Conservation (phyloP, 2,113 vertebrate genomes). For the Clarias gariepinus region DNA sequence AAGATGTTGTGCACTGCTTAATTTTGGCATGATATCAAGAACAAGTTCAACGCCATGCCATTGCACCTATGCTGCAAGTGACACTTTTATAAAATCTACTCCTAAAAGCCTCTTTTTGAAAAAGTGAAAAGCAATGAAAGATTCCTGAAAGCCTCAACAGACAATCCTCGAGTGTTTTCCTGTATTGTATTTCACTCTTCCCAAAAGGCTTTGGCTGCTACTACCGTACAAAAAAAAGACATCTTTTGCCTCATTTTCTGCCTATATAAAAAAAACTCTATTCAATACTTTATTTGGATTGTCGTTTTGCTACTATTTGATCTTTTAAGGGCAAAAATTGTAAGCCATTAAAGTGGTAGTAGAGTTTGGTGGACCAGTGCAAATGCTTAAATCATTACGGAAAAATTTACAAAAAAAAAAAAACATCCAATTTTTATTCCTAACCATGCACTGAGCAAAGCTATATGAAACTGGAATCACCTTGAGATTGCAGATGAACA, state of each 20-base stretch:
- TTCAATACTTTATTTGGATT: not conserved
- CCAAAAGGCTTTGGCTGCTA: not conserved
- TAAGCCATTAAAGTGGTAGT: not conserved
- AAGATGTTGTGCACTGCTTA: slow-evolving; percentile 58
- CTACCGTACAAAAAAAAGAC: not conserved
- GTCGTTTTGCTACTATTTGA: not conserved
- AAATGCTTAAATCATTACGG: not conserved
- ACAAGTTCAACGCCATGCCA: slow-evolving; percentile 54
- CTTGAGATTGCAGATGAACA: not conserved
- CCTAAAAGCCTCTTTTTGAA: not conserved
- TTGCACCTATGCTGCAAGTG: not conserved
- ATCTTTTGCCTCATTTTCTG: not conserved
- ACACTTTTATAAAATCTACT: not conserved
- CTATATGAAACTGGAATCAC: not conserved
- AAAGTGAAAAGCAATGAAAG: not conserved
- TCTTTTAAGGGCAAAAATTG: not conserved
- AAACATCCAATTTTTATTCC: not conserved
- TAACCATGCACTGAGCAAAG: not conserved
- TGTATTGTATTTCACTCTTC: not conserved
- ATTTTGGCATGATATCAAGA: slow-evolving; percentile 68
- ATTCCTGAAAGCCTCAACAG: not conserved
- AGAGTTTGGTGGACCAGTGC: not conserved
- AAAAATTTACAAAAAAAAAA: not conserved
- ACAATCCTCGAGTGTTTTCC: not conserved
- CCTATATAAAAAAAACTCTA: not conserved